Conservation (phyloP, 1,140 invertebrate species). For the Drosophila suzukii region DNA sequence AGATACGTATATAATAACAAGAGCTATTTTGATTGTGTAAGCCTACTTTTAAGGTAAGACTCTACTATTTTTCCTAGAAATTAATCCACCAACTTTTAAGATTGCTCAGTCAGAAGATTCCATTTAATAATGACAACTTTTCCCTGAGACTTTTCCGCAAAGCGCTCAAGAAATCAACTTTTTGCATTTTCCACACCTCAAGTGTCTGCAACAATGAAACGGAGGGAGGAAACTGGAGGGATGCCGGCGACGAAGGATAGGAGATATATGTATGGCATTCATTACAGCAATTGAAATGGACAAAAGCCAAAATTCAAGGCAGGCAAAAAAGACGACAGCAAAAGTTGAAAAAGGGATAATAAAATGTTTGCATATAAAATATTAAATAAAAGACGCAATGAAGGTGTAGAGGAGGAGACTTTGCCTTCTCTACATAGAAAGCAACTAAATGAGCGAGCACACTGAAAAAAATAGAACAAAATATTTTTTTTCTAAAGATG, state of each 20-base stretch:
- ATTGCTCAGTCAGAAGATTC: constrained; percentile 17
- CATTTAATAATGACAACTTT: constrained; percentile 55
- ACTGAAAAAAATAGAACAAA: constrained; percentile 7
- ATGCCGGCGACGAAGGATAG: constrained; percentile 17
- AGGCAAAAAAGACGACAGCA: constrained; percentile 36
- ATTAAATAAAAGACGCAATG: constrained; percentile 62
- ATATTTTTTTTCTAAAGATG: no score
- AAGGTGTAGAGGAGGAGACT: constrained; percentile 22
- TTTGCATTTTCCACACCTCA: constrained; percentile 63
- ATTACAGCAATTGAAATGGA: constrained; percentile 71
- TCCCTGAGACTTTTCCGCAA: constrained; percentile 29
- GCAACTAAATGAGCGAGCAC: constrained; percentile 80
- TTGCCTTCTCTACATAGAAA: constrained; percentile 30
- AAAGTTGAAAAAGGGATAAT: constrained; percentile 60
- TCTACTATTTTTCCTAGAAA: background rate
- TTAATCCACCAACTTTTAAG: background rate
- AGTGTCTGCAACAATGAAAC: constrained; percentile 58
- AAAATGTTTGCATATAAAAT: constrained; percentile 74
- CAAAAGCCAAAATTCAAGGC: constrained; percentile 61
- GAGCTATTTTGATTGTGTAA: no score
- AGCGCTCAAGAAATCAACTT: constrained; percentile 58
- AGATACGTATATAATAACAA: no score
- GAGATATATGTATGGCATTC: constrained; percentile 45
- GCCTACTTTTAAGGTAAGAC: no score
- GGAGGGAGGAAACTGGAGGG: background rate